phyloP scores from a whole-genome alignment of 2,888 invertebrate species.

The Alloscopus bannaensis region DNA sequence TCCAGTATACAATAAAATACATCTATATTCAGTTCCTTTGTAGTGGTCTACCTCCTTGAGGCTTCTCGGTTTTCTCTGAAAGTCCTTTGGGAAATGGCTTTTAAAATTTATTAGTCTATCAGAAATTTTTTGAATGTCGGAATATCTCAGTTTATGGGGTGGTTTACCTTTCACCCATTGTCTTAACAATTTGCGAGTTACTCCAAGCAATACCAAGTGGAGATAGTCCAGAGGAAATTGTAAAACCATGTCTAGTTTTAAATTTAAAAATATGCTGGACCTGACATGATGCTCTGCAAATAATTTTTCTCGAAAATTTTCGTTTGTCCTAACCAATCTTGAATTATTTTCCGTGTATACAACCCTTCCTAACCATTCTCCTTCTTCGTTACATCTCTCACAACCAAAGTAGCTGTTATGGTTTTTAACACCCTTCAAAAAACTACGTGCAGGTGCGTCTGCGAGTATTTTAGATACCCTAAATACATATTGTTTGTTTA shows the following conservation, averaged over 20 bases:
- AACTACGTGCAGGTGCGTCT: slow-evolving; percentile 42
- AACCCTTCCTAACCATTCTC: slow-evolving; percentile 30
- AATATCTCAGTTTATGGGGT: neutral
- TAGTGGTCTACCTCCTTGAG: slow-evolving; percentile 37
- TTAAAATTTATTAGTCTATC: neutral
- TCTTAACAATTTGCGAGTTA: neutral
- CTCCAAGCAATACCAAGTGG: slow-evolving; percentile 41
- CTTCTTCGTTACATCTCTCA: slow-evolving; percentile 28
- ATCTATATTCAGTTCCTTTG: slow-evolving; percentile 50
- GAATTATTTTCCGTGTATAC: slow-evolving; percentile 9
- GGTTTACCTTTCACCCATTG: slow-evolving; percentile 42
- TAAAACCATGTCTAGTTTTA: slow-evolving; percentile 19
- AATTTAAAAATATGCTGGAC: neutral
- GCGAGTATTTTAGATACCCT: slow-evolving; percentile 29
- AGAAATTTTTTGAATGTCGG: neutral
- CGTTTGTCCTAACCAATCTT: neutral
- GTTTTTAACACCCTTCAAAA: slow-evolving; percentile 28
- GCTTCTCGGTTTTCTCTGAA: slow-evolving; percentile 36
- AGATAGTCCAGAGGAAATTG: slow-evolving; percentile 43
- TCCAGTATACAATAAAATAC: slow-evolving; percentile 36
- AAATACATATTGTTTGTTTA: neutral
- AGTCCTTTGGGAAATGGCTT: slow-evolving; percentile 21
- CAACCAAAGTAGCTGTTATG: slow-evolving; percentile 40
- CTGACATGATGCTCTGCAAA: neutral
- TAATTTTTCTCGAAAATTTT: neutral